Base-by-base conservation (phyloP, 2,888 invertebrate species). In the Ophion ellenae region DNA sequence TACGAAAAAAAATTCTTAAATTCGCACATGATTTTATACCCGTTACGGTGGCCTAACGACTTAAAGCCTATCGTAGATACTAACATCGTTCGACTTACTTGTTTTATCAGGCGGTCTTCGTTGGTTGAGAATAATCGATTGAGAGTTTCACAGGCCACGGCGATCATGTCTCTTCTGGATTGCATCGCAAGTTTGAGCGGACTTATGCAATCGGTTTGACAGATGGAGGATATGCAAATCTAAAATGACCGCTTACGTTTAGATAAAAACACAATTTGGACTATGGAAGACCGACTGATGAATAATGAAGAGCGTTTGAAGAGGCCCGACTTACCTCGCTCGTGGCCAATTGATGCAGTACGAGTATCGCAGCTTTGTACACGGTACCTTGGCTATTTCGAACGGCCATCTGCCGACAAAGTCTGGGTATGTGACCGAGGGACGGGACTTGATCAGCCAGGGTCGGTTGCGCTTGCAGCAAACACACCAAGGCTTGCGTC, bases 161-260 rank as follows among this genome's bases (percentile, higher is more conserved):
- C 97, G 45, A 98, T 96, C 94, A 98, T 96, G 93, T 98, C 98
- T 83, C 96, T 96, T 89, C 99, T 96, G 59, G 96, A 95, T 94
- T 97, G 96, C 97, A 99, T 98, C 17, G 98, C 99, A 87, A 96
- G 96, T 94, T 98, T 98, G 86, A 99, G 94, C 0, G 98, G 97
- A 81, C 96, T 96, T 94, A 99, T 97, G 93, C 98, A 98, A 86
- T 99, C 98, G 4, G 97, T 97, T 94, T 98, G 97, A 17, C 97
- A 96, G 88, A 99, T 95, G 69, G 98, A 97, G 85, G 96, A 96
- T 80, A 98, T 97, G 93, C 98, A 98, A 87, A 97, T 96, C 97
- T 98, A 93, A 14, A 53, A 53, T 14, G 14, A 53, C 17, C 53
- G 17, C 1, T 53, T 53, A 53, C 53, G 53, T 53, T 53, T 5